Conservation (phyloP, 2,797 vertebrate genomes). For the Halcyon smyrnensis region DNA sequence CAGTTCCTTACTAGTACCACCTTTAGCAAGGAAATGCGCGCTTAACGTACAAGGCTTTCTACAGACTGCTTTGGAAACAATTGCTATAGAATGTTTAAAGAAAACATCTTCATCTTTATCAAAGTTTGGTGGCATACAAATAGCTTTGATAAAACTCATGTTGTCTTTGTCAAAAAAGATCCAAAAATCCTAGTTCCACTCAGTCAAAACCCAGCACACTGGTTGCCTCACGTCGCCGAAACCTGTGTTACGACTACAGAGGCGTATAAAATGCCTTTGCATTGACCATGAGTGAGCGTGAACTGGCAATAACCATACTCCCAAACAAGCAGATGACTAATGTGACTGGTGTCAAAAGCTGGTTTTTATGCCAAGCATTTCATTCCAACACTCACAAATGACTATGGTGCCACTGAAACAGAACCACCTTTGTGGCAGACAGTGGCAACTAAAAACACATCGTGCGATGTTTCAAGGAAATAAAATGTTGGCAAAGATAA, state of each 20-base stretch:
- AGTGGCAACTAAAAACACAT: constrained; percentile 43
- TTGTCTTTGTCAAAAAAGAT: neutral
- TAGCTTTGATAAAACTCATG: neutral
- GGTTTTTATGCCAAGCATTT: neutral
- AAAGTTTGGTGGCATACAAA: neutral
- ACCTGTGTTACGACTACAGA: neutral
- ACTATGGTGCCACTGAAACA: constrained; percentile 41
- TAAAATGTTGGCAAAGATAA: constrained; percentile 28
- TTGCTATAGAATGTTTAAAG: neutral
- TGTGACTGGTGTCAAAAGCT: neutral
- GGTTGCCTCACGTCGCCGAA: neutral
- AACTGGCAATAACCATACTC: neutral
- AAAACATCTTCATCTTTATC: neutral
- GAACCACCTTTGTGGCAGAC: constrained; percentile 25
- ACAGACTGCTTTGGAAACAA: neutral
- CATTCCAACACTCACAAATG: constrained; percentile 62
- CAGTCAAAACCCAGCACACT: neutral
- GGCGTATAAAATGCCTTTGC: neutral
- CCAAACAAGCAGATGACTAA: neutral
- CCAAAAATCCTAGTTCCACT: neutral
- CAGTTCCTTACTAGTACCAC: neutral
- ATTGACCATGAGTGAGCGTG: neutral
- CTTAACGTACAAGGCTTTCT: neutral
- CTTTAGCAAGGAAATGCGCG: neutral
- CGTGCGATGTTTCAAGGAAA: neutral